Evolutionary conservation across 2,888 invertebrate genomes (phyloP).

Genomic region (Pseudanteris insignis): DNA sequence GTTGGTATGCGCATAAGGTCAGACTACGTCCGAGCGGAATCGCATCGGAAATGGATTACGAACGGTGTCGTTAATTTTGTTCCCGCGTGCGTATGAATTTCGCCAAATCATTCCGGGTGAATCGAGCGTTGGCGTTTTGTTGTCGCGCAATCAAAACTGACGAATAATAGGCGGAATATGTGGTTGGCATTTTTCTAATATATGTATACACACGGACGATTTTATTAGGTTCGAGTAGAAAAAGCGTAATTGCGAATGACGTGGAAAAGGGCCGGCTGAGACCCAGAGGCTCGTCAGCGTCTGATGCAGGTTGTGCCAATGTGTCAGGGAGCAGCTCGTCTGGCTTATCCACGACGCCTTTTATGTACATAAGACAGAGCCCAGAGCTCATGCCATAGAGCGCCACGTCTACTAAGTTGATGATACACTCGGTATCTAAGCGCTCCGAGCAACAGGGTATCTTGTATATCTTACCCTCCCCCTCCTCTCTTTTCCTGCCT

Average conservation of each 20-base stretch:
- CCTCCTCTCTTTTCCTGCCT: too few relatives aligned
- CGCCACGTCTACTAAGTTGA: conserved; percentile 21
- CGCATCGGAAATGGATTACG: conserved; percentile 39
- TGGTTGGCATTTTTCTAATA: too few relatives aligned
- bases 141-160: background rate
- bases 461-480: too few relatives aligned
- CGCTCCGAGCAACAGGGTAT: background rate
- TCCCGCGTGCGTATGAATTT: too few relatives aligned
- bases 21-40: conserved; percentile 33
- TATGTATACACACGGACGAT: too few relatives aligned
- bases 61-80: too few relatives aligned
- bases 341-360: conserved; percentile 52
- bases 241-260: conserved; percentile 3
- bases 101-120: too few relatives aligned
- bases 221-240: too few relatives aligned
- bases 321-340: conserved; percentile 52
- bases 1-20: conserved; percentile 39
- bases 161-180: too few relatives aligned
- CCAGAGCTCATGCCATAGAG: conserved; percentile 34
- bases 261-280: conserved; percentile 15
- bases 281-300: conserved; percentile 27
- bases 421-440: conserved; percentile 15
- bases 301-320: conserved; percentile 53
- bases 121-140: too few relatives aligned
- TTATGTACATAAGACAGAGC: conserved; percentile 55